Evolutionary conservation across 2,797 vertebrate genomes (phyloP).

Genomic region (Margarornis squamiger): DNA sequence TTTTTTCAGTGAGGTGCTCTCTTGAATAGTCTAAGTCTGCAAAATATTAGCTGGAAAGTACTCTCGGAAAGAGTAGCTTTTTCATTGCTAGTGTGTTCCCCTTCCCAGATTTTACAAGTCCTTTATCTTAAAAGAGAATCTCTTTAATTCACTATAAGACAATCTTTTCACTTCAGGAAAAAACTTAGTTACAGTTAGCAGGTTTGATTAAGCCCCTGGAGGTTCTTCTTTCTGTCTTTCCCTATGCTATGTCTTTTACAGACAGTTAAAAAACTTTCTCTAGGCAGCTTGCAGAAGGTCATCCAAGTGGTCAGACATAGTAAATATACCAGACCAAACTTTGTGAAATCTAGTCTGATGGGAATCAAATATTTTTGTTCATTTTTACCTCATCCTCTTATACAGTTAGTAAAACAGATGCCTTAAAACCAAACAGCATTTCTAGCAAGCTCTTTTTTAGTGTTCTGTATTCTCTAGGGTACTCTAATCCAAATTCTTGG

Average conservation of each 20-base stretch:
- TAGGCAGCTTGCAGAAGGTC: neutral
- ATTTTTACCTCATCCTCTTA: constrained; percentile 27
- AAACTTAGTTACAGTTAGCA: constrained; percentile 5
- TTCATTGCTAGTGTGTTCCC: neutral
- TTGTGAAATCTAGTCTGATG: neutral
- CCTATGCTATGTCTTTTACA: neutral
- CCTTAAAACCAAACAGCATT: neutral
- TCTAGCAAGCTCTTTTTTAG: neutral
- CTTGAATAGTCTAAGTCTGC: neutral
- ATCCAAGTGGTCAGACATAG: constrained; percentile 17
- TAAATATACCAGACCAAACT: constrained; percentile 40
- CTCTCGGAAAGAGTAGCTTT: neutral
- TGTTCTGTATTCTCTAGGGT: neutral
- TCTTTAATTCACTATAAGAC: neutral
- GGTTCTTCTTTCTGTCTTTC: neutral
- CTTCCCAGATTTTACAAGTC: neutral
- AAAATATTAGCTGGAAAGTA: neutral
- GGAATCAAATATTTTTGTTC: neutral
- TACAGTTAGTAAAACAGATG: constrained; percentile 31
- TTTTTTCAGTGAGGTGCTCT: neutral
- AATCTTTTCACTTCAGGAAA: neutral
- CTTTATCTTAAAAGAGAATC: neutral
- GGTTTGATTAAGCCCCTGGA: neutral
- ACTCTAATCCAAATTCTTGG: neutral
- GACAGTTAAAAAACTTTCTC: neutral